These are phyloP conservation scores for Diplodus puntazzo DNA, from an alignment of 2,797 vertebrate genomes.

Conservation along the genomic window DNA sequence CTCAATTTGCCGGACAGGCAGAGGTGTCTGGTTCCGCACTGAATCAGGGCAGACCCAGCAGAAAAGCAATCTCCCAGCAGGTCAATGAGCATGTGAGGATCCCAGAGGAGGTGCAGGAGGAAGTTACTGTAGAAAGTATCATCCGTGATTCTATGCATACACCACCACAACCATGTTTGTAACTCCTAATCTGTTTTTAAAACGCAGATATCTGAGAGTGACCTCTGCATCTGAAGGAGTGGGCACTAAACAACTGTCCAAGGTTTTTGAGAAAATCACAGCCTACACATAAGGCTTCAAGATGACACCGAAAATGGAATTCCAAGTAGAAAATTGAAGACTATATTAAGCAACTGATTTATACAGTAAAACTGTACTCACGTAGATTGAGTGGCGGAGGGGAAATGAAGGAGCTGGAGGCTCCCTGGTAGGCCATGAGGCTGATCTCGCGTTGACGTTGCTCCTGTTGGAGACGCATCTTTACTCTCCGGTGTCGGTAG, in stretches of 20 bases:
- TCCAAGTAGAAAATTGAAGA: neutral
- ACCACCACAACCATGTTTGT: neutral
- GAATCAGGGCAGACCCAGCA: constrained; percentile 6
- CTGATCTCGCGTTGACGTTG: constrained; percentile 90
- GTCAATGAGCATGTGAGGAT: neutral
- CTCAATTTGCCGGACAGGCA: neutral
- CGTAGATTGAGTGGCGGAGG: constrained; percentile 86
- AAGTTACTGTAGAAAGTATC: neutral
- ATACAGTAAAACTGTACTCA: constrained; percentile 69
- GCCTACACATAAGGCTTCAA: neutral
- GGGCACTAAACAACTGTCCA: neutral
- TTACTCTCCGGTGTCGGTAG: constrained; percentile 89
- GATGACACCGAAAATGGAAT: neutral
- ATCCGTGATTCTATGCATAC: constrained; percentile 1
- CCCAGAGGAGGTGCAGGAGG: neutral
- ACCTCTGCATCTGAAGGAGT: neutral
- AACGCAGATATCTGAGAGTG: neutral
- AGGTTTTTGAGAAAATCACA: neutral
- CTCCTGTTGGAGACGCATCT: constrained; percentile 90
- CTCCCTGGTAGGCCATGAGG: constrained; percentile 91
- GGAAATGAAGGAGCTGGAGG: constrained; percentile 86
- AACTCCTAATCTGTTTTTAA: neutral
- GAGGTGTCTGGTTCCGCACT: neutral
- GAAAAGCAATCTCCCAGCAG: neutral
- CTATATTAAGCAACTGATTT: neutral